These are phyloP conservation scores for Epizoanthus ramosus DNA, from an alignment of 92 coral and sea anemone genomes.

Conservation along the genomic window DNA sequence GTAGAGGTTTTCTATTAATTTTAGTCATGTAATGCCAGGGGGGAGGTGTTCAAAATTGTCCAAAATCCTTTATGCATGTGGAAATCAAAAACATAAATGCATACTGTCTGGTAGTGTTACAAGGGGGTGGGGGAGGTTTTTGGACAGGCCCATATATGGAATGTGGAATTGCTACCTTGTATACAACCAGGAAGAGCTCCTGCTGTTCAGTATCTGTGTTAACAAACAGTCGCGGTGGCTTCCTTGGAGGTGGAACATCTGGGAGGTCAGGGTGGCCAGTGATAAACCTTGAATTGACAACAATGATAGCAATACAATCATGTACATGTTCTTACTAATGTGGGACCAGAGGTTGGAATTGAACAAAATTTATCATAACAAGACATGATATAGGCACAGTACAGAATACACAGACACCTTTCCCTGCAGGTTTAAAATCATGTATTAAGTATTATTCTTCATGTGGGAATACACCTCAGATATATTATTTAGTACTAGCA, in stretches of 20 bases:
- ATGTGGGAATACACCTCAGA: background rate
- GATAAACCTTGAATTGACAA: conserved; percentile 62
- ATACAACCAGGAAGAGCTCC: conserved; percentile 84
- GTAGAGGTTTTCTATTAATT: too few relatives aligned
- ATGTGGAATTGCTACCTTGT: conserved; percentile 65
- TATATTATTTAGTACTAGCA: too few relatives aligned
- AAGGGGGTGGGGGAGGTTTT: too few relatives aligned
- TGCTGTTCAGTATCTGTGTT: conserved; percentile 85
- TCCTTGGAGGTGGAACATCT: conserved; percentile 86
- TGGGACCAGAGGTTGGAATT: background rate
- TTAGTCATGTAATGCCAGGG: too few relatives aligned
- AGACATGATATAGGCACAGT: too few relatives aligned
- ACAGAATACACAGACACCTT: background rate
- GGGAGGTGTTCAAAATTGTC: too few relatives aligned
- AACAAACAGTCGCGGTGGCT: conserved; percentile 90
- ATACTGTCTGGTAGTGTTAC: too few relatives aligned
- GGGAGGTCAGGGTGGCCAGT: conserved; percentile 88
- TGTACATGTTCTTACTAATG: background rate
- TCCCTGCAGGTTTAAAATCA: background rate
- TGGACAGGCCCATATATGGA: too few relatives aligned
- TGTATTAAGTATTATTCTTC: background rate
- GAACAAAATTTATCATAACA: background rate
- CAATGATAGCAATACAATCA: background rate
- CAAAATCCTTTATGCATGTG: too few relatives aligned
- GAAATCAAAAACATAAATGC: too few relatives aligned